Base-by-base conservation (phyloP, 92 coral and sea anemone genomes). In the Palythoa heliodiscus region DNA sequence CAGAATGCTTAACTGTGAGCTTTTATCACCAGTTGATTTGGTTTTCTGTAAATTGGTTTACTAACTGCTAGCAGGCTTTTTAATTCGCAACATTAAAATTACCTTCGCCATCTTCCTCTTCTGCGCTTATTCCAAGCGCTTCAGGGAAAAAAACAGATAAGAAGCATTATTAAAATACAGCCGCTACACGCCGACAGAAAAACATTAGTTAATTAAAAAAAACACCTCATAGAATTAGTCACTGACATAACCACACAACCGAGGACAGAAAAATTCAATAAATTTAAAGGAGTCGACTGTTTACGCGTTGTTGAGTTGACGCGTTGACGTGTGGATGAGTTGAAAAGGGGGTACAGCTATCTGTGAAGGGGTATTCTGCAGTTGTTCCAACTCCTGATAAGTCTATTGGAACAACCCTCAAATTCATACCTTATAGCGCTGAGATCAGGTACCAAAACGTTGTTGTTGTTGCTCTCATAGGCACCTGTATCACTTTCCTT, bases 401-500 rank as follows among this genome's bases (percentile, higher is more conserved):
- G 80, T 75, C 80, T 75, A 75, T 75, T 75, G 80, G 80, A 75
- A 75, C 80, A 75, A 75, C 80, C 80, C 80, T 75, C 80, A 75
- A 75, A 75, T 75, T 75, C 80, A 75, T 75, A 75, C 80, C 80
- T 75, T 29, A 75, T 75, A 75, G 80, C 80, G 80, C 80, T 75
- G 80, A 75, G 80, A 75, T 75, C 80, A 75, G 80, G 80, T 75
- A 75, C 80, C 80, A 75, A 75, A 75, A 75, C 80, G 68, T 61
- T 61, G 80, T 75, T 71, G 75, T 20, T 75, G 80, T 75, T 75
- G 80, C 80, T 75, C 80, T 75, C 80, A 75, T 75, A 75, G 80
- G 80, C 78, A 73, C 80, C 52, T 58, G 68, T 61, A 61, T 61
- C 68, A 61, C 68, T 61, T 61, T 61, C 68, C 68, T 61, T 61